A percentile compares a stretch with the other conserved stretches of the same genome.
Conservation (phyloP, 2,888 invertebrate species). For the Orthosia gracilis region DNA sequence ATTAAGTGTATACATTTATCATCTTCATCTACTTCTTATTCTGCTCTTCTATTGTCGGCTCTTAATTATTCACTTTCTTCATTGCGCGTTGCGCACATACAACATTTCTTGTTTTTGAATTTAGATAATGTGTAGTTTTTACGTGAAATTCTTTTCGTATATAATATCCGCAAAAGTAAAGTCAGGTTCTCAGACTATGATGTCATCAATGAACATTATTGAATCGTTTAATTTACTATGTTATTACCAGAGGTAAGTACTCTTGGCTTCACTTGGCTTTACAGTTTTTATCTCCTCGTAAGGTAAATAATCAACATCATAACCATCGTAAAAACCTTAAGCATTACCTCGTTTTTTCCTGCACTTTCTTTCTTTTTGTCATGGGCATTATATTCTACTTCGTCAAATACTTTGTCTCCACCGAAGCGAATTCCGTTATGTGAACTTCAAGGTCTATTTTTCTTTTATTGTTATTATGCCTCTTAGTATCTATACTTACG, state of each 20-base stretch:
- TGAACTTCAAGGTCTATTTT: slow-evolving; percentile 41
- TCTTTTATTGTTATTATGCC: slow-evolving; percentile 30
- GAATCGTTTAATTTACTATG: slow-evolving; percentile 29
- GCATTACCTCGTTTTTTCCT: neutral
- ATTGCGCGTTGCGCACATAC: neutral
- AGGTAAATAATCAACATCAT: slow-evolving; percentile 19
- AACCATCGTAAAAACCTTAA: slow-evolving; percentile 9
- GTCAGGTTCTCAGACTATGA: slow-evolving; percentile 18
- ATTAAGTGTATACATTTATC: slow-evolving; percentile 33
- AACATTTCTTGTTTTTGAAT: slow-evolving; percentile 5
- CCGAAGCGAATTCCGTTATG: slow-evolving; percentile 26
- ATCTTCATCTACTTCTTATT: slow-evolving; percentile 36
- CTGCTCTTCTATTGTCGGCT: neutral
- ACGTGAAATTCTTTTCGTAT: neutral
- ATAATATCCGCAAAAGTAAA: slow-evolving; percentile 3
- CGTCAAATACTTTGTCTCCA: slow-evolving; percentile 18
- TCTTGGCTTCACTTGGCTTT: slow-evolving; percentile 8
- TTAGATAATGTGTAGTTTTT: slow-evolving; percentile 2
- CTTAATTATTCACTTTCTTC: slow-evolving; percentile 28
- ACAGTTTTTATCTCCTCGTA: slow-evolving; percentile 24
- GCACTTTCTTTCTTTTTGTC: slow-evolving; percentile 2
- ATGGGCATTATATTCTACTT: slow-evolving; percentile 12
- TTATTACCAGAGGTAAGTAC: slow-evolving; percentile 6
- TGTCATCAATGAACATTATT: slow-evolving; percentile 27
- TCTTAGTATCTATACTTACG: slow-evolving; percentile 22